Base-by-base conservation (phyloP, 2,113 vertebrate species). In the Callocephalon fimbriatum region DNA sequence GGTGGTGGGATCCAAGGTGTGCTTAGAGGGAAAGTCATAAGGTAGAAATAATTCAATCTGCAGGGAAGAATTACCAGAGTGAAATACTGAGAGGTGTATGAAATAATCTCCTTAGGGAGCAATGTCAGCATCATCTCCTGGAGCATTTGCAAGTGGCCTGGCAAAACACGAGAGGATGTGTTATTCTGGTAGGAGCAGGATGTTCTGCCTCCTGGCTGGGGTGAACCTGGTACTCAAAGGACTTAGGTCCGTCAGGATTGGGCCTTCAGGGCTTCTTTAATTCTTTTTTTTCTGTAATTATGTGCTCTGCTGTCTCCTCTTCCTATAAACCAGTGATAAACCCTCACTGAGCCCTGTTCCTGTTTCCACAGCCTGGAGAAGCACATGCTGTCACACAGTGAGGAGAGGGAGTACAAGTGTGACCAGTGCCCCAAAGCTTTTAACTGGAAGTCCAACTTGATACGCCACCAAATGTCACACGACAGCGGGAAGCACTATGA, bases 391-490 rank as follows among this genome's bases (percentile, higher is more conserved):
- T 99, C 99, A 9, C 99, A 99, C 98, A 99, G 99, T 1, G 99
- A 99, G 95, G 99, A 99, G 96, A 97, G 98, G 96, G 99, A 99
- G 96, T 99, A 99, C 92, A 99, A 99, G 97, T 99, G 99, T 75
- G 99, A 99, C 97, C 99, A 99, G 96, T 99, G 98, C 85, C 98
- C 98, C 93, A 99, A 99, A 92, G 98, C 98, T 26, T 99, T 99
- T 96, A 99, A 99, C 98, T 99, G 98, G 98, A 98, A 99, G 91
- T 99, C 98, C 91, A 99, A 99, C 92, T 98, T 99, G 96, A 99
- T 99, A 97, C 98, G 98, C 79, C 98, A 99, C 93, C 98, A 99
- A 92, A 99, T 99, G 98, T 98, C 98, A 0, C 98, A 99, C 18
- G 98, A 99, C 97, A 98, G 98, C 7, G 98, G 98, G 94, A 99